Evolutionary conservation across 2,797 vertebrate species (phyloP).

Genomic region (Lagodon rhomboides): DNA sequence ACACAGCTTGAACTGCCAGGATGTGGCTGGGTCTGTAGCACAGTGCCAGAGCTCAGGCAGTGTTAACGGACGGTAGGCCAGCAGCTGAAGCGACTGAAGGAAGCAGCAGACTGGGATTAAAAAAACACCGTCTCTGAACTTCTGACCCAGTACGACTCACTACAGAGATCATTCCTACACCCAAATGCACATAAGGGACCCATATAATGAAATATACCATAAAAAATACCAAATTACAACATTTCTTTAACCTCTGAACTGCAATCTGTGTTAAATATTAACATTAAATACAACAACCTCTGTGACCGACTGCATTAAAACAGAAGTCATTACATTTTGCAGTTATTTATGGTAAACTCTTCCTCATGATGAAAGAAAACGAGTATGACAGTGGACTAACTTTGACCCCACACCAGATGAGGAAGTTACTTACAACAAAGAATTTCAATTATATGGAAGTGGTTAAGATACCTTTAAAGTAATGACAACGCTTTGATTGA

Average conservation of each 20-base stretch:
- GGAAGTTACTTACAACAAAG: background rate
- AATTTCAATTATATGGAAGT: conserved; percentile 1
- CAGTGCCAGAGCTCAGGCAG: conserved; percentile 46
- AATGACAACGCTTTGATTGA: background rate
- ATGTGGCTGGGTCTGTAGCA: conserved; percentile 31
- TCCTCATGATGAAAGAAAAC: background rate
- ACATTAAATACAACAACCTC: background rate
- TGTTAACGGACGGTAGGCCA: conserved; percentile 24
- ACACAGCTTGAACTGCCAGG: conserved; percentile 41
- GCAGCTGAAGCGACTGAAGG: conserved; percentile 34
- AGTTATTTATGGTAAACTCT: background rate
- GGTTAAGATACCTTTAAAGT: background rate
- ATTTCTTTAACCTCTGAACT: background rate
- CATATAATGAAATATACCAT: background rate
- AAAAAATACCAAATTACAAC: too few species aligned
- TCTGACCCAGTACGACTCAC: conserved; percentile 46
- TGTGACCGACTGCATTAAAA: background rate
- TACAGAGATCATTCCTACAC: background rate
- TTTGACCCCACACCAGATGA: background rate
- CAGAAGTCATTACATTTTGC: background rate
- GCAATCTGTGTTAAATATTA: background rate
- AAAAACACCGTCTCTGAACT: conserved; percentile 59
- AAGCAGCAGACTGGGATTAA: conserved; percentile 48
- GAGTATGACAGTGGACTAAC: background rate
- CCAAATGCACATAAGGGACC: background rate